Conservation (phyloP, 2,113 vertebrate species). For the Terrapene triunguis region DNA sequence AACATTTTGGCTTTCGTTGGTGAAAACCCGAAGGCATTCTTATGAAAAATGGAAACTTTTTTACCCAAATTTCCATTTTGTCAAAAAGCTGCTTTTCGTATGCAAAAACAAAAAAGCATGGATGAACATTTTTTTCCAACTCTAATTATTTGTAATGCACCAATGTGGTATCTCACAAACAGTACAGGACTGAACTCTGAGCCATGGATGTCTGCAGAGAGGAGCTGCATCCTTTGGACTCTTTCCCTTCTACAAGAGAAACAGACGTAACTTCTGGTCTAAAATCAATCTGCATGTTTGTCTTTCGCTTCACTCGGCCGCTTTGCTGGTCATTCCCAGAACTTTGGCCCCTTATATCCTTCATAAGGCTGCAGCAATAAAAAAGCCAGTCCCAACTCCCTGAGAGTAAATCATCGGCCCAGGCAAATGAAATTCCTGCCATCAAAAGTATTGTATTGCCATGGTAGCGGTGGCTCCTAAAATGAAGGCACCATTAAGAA, state of each 20-base stretch:
- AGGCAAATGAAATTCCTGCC: not conserved
- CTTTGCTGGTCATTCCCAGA: not conserved
- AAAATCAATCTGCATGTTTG: not conserved
- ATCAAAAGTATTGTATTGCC: conserved; percentile 6
- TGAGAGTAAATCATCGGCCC: not conserved
- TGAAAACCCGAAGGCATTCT: not conserved
- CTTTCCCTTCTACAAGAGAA: not conserved
- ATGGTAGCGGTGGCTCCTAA: conserved; percentile 20
- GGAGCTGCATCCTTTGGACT: not conserved
- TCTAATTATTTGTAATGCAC: not conserved
- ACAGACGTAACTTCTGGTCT: not conserved
- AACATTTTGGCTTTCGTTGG: not conserved
- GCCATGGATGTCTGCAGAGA: not conserved
- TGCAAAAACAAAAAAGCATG: not conserved
- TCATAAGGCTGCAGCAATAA: not conserved
- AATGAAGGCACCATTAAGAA: not conserved
- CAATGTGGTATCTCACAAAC: not conserved
- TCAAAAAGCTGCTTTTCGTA: not conserved
- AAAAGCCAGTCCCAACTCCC: not conserved
- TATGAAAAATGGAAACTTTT: not conserved
- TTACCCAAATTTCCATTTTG: not conserved
- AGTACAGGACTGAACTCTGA: not conserved
- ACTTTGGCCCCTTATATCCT: rapidly evolving
- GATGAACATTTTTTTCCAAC: rapidly evolving
- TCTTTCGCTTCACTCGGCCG: not conserved